Base-by-base conservation (phyloP, 2,888 invertebrate genomes). In the Tuberolachnus salignus region DNA sequence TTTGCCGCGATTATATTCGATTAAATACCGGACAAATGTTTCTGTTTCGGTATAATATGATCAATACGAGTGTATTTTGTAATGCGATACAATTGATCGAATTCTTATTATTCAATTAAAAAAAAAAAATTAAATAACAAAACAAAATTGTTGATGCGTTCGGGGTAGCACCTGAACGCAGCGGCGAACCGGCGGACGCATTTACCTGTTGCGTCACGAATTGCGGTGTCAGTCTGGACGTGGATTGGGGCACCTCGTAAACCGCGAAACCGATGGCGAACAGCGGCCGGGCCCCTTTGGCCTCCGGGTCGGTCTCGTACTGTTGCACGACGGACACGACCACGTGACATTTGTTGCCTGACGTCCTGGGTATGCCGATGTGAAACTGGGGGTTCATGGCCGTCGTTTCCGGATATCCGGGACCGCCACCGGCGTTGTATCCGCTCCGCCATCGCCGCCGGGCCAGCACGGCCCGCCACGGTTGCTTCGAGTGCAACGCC, bases 401-500 rank as follows among this genome's bases (percentile, higher is more conserved):
- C 53, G 90, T 89, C 61, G 91, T 91, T 82, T 90, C 90, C 89
- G 86, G 85, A 83, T 88, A 88, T 74, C 86, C 86, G n/a, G 91
- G 90, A 64, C 90, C 90, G 14, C 91, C 91, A 49, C 92, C 91
- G 34, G 91, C 91, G 86, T 91, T 92, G 86, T 90, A 91, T 21
- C 91, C 90, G 82, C 87, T 85, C 82, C 91, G 86, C 92, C 92
- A 90, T 84, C 90, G 86, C 82, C 91, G 85, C 82, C 92, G 86
- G 80, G 92, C 90, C 83, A 90, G 86, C 84, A 92, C 91, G 71
- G 91, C 91, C 82, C 91, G 87, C 91, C 91, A 91, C 26, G 91
- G 91, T 84, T 90, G 89, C 84, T 89, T 89, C 67, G 89, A 88
- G 84, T 90, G 91, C 82, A 91, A 87, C 51, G 90, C 89, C 21